Percentiles rank a stretch among this genome's conserved stretches.
Evolutionary conservation across 2,888 invertebrate species (phyloP).

Genomic region (Lysandra coridon): DNA sequence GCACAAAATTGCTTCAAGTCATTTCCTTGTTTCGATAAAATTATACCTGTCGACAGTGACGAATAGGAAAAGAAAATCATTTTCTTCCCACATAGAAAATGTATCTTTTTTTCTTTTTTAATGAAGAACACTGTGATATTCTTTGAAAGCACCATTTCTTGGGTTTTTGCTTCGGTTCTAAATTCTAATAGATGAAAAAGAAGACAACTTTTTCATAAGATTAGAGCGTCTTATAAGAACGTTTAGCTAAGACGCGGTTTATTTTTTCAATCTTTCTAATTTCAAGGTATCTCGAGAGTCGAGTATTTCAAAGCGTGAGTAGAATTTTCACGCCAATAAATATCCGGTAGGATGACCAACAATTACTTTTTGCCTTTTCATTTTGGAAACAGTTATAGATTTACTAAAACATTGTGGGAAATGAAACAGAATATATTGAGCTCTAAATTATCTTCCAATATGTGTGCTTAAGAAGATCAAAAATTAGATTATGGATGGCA

Average conservation of each 20-base stretch:
- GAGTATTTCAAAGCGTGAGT: slow-evolving; percentile 1
- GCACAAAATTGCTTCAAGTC: slow-evolving; percentile 17
- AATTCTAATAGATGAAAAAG: slow-evolving; percentile 2
- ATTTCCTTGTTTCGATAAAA: slow-evolving; percentile 4
- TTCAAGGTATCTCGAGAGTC: not conserved
- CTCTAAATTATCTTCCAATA: not conserved
- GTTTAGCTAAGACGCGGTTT: not conserved
- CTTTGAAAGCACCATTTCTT: not conserved
- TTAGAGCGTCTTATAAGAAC: not conserved
- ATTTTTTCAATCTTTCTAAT: slow-evolving; percentile 21
- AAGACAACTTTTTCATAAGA: not conserved
- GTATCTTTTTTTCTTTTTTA: not conserved
- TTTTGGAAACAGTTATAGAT: not conserved
- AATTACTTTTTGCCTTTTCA: not conserved
- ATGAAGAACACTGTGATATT: not conserved
- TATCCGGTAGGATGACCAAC: not conserved
- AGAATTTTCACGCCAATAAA: slow-evolving; percentile 11
- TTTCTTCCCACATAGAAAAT: slow-evolving; percentile 8
- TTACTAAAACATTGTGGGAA: not conserved
- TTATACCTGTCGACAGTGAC: not conserved
- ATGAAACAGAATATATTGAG: not conserved
- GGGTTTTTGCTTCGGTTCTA: not conserved
- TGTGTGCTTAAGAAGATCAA: not conserved
- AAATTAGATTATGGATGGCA: not conserved
- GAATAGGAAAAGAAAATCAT: not conserved